Evolutionary conservation across 2,797 vertebrate genomes (phyloP).

Genomic region (Esox masquinongy): DNA sequence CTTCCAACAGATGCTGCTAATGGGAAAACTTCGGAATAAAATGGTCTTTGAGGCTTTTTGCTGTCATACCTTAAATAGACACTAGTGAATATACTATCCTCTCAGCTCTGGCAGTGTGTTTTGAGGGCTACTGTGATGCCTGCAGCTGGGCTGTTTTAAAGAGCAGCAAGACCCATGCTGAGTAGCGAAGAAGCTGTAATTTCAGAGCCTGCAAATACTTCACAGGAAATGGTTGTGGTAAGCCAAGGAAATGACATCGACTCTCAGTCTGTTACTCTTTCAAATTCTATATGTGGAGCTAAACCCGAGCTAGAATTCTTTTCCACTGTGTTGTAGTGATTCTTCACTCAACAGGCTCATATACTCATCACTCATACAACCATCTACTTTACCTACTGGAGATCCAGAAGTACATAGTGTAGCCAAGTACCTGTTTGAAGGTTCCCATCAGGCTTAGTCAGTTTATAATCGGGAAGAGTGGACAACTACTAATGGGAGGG

Average conservation of each 20-base stretch:
- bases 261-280: constrained; percentile 36
- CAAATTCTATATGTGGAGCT: constrained; percentile 29
- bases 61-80: constrained; percentile 14
- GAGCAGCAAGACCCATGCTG: constrained; percentile 30
- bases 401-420: constrained; percentile 5
- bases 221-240: constrained; percentile 77
- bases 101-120: constrained; percentile 22
- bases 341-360: constrained; percentile 16
- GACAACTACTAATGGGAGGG: constrained; percentile 38
- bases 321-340: constrained; percentile 19
- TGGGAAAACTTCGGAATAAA: constrained; percentile 31
- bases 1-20: constrained; percentile 25
- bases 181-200: constrained; percentile 60
- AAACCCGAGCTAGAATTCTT: neutral
- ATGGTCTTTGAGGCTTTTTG: constrained; percentile 18
- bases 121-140: constrained; percentile 17
- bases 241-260: constrained; percentile 70
- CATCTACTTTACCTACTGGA: constrained; percentile 24
- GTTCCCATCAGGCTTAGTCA: constrained; percentile 39
- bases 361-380: constrained; percentile 10
- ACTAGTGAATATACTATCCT: constrained; percentile 44
- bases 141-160: constrained; percentile 53
- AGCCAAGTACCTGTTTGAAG: constrained; percentile 44
- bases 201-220: constrained; percentile 72
- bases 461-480: constrained; percentile 37